These are phyloP conservation scores for Illadopsis cleaveri DNA, from an alignment of 2,113 vertebrate species.

Conservation along the genomic window DNA sequence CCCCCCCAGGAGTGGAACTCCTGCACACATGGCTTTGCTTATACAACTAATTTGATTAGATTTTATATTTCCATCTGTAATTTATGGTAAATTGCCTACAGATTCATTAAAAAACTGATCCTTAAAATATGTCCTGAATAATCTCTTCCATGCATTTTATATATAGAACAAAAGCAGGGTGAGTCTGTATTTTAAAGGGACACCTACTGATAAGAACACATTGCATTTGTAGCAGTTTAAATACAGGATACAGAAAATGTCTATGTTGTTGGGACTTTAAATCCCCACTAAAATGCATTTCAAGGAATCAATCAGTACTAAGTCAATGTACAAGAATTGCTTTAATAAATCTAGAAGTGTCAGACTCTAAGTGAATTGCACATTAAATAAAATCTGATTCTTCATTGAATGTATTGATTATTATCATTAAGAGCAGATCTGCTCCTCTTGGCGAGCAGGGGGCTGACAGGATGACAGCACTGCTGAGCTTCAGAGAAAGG, in stretches of 20 bases:
- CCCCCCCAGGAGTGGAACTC: not conserved
- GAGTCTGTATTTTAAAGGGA: slow-evolving; percentile 20
- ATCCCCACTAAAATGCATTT: not conserved
- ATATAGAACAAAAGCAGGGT: not conserved
- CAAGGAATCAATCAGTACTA: not conserved
- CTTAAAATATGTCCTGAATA: slow-evolving; percentile 12
- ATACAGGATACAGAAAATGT: not conserved
- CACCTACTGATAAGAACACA: not conserved
- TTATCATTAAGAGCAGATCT: not conserved
- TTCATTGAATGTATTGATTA: slow-evolving; percentile 12
- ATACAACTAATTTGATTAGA: slow-evolving; percentile 46
- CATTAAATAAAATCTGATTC: slow-evolving; percentile 15
- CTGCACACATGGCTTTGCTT: slow-evolving; percentile 49
- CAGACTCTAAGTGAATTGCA: not conserved
- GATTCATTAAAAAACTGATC: not conserved
- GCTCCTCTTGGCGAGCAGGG: not conserved
- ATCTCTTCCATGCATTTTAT: not conserved
- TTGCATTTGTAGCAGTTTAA: not conserved
- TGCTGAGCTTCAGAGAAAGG: not conserved
- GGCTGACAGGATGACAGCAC: not conserved
- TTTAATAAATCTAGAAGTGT: slow-evolving; percentile 20
- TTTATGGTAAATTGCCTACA: slow-evolving; percentile 48
- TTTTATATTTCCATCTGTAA: slow-evolving; percentile 60
- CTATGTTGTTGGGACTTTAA: slow-evolving; percentile 3
- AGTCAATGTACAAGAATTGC: not conserved